phyloP scores from a whole-genome alignment of 2,888 invertebrate genomes.

The Pollenia griseotomentosa region DNA sequence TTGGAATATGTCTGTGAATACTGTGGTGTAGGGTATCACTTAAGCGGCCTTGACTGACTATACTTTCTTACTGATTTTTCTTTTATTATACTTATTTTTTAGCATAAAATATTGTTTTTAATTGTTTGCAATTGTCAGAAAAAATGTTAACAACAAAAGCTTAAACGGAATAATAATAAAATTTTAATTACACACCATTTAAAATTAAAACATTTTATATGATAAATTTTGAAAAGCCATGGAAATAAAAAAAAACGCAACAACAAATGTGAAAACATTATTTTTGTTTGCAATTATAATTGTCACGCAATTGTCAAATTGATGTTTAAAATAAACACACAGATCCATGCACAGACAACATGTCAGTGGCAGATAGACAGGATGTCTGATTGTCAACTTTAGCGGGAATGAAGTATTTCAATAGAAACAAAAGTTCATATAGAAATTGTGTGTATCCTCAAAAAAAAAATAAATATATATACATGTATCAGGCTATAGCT shows the following conservation, averaged over 20 bases:
- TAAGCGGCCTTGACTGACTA: too few species aligned
- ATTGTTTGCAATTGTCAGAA: conserved; percentile 31
- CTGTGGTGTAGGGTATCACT: too few species aligned
- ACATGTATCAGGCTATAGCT: too few species aligned
- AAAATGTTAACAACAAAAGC: conserved; percentile 16
- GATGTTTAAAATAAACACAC: conserved; percentile 53
- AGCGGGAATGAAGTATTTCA: conserved; percentile 12
- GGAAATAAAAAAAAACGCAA: background rate
- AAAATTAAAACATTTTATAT: conserved; percentile 20
- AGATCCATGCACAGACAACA: conserved; percentile 28
- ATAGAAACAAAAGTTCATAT: conserved; percentile 20
- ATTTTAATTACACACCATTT: conserved; percentile 10
- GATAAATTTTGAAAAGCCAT: conserved; percentile 33
- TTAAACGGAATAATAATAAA: conserved; percentile 23
- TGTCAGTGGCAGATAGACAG: conserved; percentile 50
- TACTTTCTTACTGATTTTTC: too few species aligned
- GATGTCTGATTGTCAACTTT: conserved; percentile 47
- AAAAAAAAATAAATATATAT: background rate
- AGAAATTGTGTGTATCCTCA: conserved; percentile 18
- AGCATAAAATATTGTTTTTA: background rate
- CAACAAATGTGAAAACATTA: conserved; percentile 65
- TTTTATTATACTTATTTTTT: background rate
- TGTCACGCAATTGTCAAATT: conserved; percentile 76
- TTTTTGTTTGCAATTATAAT: conserved; percentile 74
- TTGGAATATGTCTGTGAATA: too few species aligned